phyloP scores from a whole-genome alignment of 2,888 invertebrate species.

The Spodoptera exigua region DNA sequence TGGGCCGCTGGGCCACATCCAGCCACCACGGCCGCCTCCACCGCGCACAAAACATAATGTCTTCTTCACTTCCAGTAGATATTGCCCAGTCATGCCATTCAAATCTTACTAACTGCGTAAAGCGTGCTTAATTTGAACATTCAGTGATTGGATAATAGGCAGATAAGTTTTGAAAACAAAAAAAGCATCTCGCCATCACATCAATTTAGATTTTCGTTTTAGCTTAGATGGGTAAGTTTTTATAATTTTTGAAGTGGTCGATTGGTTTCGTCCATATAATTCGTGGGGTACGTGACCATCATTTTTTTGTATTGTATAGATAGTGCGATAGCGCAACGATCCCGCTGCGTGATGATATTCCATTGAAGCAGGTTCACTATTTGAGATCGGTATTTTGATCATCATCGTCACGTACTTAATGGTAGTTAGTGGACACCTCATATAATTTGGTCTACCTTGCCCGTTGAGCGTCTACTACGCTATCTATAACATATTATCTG shows the following conservation, averaged over 20 bases:
- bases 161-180: conserved; percentile 75
- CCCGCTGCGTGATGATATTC: conserved; percentile 78
- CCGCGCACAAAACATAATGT: conserved; percentile 42
- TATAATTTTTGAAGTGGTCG: conserved; percentile 78
- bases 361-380: conserved; percentile 78
- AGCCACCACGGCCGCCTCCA: conserved; percentile 17
- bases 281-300: conserved; percentile 85
- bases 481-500: conserved; percentile 6
- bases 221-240: conserved; percentile 79
- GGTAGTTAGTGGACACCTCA: conserved; percentile 55
- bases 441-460: conserved; percentile 11
- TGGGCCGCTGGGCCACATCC: conserved; percentile 30
- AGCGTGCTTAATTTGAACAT: conserved; percentile 79
- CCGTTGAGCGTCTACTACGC: background rate
- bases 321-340: conserved; percentile 68
- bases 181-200: conserved; percentile 71
- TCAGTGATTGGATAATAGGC: conserved; percentile 75
- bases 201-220: conserved; percentile 73
- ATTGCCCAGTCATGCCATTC: conserved; percentile 66
- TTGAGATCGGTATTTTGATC: conserved; percentile 63
- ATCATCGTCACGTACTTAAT: conserved; percentile 74
- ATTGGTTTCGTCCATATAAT: conserved; percentile 81
- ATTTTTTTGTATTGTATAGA: conserved; percentile 63
- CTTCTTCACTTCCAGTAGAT: conserved; percentile 50
- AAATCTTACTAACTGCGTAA: conserved; percentile 70